Evolutionary conservation across 2,888 invertebrate genomes (phyloP).

Genomic region (Muscina levida): DNA sequence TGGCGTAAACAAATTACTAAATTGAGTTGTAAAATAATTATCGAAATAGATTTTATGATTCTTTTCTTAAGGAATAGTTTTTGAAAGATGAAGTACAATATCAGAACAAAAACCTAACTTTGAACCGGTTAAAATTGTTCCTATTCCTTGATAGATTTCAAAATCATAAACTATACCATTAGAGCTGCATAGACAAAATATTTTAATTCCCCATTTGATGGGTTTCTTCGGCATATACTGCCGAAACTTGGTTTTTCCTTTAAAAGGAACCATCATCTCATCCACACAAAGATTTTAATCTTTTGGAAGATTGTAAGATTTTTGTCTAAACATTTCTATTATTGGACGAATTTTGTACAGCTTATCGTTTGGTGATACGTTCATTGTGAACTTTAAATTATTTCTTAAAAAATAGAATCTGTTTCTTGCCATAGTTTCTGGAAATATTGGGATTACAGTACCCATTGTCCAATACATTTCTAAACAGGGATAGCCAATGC

Average conservation of each 20-base stretch:
- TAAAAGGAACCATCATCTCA: conserved; percentile 44
- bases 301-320: conserved; percentile 16
- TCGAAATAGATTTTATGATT: conserved; percentile 38
- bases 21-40: conserved; percentile 34
- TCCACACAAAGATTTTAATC: conserved; percentile 36
- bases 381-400: conserved; percentile 34
- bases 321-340: background rate
- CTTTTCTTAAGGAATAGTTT: conserved; percentile 39
- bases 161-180: conserved; percentile 11
- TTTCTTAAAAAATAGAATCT: conserved; percentile 31
- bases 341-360: background rate
- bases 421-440: background rate
- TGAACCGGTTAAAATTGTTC: conserved; percentile 2
- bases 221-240: conserved; percentile 41
- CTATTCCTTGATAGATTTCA: conserved; percentile 35
- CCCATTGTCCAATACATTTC: no score
- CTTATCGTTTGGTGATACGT: background rate
- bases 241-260: background rate
- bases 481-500: no score
- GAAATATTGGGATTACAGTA: no score
- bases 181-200: conserved; percentile 28
- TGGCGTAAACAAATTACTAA: conserved; percentile 37
- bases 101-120: conserved; percentile 33
- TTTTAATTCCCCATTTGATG: no score
- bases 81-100: conserved; percentile 40